Base-by-base conservation (phyloP, 2,797 vertebrate species). In the Sitta carolinensis region DNA sequence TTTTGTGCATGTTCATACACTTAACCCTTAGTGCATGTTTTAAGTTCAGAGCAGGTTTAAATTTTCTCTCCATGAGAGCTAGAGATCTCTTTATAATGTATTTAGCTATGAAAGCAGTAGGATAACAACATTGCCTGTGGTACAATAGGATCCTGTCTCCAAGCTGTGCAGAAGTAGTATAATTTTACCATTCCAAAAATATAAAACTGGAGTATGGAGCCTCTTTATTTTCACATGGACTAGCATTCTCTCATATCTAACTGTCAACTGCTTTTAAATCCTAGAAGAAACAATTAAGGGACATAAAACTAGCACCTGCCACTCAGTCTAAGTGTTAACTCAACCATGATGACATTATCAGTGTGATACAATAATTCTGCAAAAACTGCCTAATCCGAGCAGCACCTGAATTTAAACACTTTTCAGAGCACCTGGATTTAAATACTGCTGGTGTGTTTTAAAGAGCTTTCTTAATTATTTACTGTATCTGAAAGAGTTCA, bases 241-340 rank as follows among this genome's bases (percentile, higher is more conserved):
- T n/a, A 58, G 8, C 30, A 72, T 43, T 52, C 48, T 85, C 38
- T 26, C 2, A 1, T 30, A 29, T 32, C 7, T 40, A 78, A 69
- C 32, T 67, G 36, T 57, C 26, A 80, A 75, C 42, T 83, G 43
- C 23, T 68, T 91, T 77, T 66, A 91, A 87, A 92, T 66, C 22
- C 69, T 72, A 74, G 34, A 93, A 83, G 67, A 91, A 36, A 64
- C 11, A 79, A 87, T 87, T 83, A 93, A 69, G 51, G 69, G 43
- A 85, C 23, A 68, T 94, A 92, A 95, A 95, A 67, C 47, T 75
- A 75, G 62, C 84, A 94, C 88, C 77, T 92, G 75, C 29, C 79
- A 85, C 47, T 72, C 72, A 61, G 52, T 80, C 43, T 66, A 87
- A 69, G 22, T 70, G 63, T 74, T 87, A 93, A 73, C 40, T 90